Percentiles rank a stretch among this genome's conserved stretches.
These are phyloP conservation scores for Gadopsis marmoratus DNA, from an alignment of 2,797 vertebrate species.

Conservation along the genomic window DNA sequence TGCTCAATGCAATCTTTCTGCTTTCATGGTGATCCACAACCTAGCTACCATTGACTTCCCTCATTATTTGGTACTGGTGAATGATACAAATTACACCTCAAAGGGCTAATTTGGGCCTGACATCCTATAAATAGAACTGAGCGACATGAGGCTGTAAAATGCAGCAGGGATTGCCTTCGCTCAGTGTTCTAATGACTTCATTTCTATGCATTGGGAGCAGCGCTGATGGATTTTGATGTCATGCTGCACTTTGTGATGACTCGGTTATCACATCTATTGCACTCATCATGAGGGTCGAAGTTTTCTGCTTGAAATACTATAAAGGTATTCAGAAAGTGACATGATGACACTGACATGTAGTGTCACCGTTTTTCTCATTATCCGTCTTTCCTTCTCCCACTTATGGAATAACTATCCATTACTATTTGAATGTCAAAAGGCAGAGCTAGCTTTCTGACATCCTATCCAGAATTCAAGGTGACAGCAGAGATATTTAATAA, in stretches of 20 bases:
- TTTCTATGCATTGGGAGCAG: constrained; percentile 61
- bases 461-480: neutral
- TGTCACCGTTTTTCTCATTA: constrained; percentile 15
- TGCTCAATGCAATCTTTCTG: constrained; percentile 19
- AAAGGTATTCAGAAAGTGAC: constrained; percentile 18
- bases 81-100: constrained; percentile 59
- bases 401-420: neutral
- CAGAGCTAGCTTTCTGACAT: constrained; percentile 7
- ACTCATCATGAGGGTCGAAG: constrained; percentile 31
- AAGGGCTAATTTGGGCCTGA: constrained; percentile 61
- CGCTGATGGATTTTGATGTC: constrained; percentile 53
- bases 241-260: constrained; percentile 48
- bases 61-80: constrained; percentile 54
- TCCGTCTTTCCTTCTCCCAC: neutral
- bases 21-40: constrained; percentile 34
- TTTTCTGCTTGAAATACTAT: constrained; percentile 21
- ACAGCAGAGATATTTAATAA: constrained; percentile 9
- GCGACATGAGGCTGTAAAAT: constrained; percentile 40
- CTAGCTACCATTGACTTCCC: constrained; percentile 25
- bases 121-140: constrained; percentile 69
- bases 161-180: constrained; percentile 47
- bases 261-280: constrained; percentile 38
- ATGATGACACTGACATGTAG: constrained; percentile 15
- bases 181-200: constrained; percentile 68
- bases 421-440: constrained; percentile 21